phyloP scores from a whole-genome alignment of 2,113 vertebrate genomes.

The Lipophrys pholis region DNA sequence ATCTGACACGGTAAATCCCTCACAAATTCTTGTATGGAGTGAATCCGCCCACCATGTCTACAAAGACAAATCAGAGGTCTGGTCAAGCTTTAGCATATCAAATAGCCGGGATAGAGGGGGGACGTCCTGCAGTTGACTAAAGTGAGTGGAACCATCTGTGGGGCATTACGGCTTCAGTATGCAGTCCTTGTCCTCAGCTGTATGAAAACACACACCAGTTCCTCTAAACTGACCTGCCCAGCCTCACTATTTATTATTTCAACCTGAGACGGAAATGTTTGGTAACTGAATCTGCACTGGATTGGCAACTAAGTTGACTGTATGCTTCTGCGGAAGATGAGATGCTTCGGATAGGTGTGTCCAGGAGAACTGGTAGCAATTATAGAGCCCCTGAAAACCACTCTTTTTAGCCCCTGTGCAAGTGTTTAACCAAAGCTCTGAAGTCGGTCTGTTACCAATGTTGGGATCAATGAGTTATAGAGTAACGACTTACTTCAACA shows the following conservation, averaged over 20 bases:
- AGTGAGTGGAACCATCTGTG: conserved; percentile 76
- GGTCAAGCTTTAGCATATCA: conserved; percentile 62
- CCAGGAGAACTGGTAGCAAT: conserved; percentile 34
- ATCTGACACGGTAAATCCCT: conserved; percentile 40
- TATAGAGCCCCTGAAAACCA: conserved; percentile 3
- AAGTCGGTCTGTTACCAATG: too few relatives aligned
- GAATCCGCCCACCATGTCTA: conserved; percentile 24
- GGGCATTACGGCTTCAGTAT: conserved; percentile 68
- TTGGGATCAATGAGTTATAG: too few relatives aligned
- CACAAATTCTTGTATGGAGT: conserved; percentile 40
- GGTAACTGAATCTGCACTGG: conserved; percentile 71
- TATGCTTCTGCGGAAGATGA: conserved; percentile 38
- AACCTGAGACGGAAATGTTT: conserved; percentile 76
- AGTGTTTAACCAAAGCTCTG: background rate
- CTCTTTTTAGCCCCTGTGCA: background rate
- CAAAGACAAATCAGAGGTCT: conserved; percentile 41
- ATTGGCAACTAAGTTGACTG: conserved; percentile 46
- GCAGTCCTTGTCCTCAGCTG: conserved; percentile 57
- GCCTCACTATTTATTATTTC: conserved; percentile 79
- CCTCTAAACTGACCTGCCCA: conserved; percentile 66
- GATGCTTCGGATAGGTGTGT: conserved; percentile 38
- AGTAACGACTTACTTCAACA: too few relatives aligned
- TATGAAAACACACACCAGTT: conserved; percentile 72
- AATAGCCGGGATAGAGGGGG: conserved; percentile 38
- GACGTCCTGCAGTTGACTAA: conserved; percentile 47